These are phyloP conservation scores for Apistogramma diplotaenia DNA, from an alignment of 2,113 vertebrate genomes.

Conservation along the genomic window DNA sequence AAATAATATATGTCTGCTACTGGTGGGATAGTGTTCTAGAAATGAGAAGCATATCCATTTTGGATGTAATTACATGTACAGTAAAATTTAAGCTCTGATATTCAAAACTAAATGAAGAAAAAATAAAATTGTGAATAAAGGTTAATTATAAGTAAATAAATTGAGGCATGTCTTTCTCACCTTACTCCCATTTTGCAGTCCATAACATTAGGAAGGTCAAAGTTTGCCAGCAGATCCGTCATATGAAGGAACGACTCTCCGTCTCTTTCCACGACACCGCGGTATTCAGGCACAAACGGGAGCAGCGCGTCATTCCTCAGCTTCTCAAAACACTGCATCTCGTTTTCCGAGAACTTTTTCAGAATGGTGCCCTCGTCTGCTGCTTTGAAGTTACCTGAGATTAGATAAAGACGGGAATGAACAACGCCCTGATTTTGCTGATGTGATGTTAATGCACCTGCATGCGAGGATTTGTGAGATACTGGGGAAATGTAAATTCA, in stretches of 20 bases:
- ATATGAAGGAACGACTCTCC: conserved; percentile 91
- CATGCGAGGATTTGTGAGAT: not conserved
- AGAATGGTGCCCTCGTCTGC: conserved; percentile 90
- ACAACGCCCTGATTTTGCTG: not conserved
- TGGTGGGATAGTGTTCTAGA: not conserved
- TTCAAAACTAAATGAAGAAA: not conserved
- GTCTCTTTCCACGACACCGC: conserved; percentile 88
- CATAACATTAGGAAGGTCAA: conserved; percentile 92
- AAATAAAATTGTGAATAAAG: not conserved
- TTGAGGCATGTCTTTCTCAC: conserved; percentile 60
- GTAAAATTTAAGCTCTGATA: no score
- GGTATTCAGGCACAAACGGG: conserved; percentile 86
- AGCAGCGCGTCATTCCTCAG: conserved; percentile 83
- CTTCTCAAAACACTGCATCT: conserved; percentile 87
- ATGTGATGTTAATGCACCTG: not conserved
- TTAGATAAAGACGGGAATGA: not conserved
- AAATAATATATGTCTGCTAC: not conserved
- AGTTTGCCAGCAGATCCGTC: conserved; percentile 88
- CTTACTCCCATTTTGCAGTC: conserved; percentile 99
- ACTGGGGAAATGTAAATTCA: not conserved
- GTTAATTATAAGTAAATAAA: not conserved
- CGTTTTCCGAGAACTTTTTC: conserved; percentile 92
- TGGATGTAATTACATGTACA: not conserved
- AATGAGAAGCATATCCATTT: not conserved
- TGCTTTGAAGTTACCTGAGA: conserved; percentile 92